phyloP scores from a whole-genome alignment of 2,888 invertebrate species.

The Meteorus colon region DNA sequence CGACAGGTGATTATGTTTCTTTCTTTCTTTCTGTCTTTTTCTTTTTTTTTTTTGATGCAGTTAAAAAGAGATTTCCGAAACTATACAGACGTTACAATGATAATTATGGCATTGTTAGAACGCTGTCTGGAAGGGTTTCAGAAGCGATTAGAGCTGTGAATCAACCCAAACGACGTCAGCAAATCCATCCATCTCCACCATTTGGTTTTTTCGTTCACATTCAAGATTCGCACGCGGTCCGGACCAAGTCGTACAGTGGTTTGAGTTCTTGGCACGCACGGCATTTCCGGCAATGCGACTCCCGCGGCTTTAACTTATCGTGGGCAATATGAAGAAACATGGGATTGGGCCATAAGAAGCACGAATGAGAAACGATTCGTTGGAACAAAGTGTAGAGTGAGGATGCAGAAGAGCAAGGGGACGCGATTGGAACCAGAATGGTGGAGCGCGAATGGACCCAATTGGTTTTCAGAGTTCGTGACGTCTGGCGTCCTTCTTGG shows the following conservation, averaged over 20 bases:
- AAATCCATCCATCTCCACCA: constrained; percentile 44
- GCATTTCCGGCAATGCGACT: constrained; percentile 70
- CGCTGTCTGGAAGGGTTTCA: constrained; percentile 3
- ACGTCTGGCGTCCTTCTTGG: constrained; percentile 44
- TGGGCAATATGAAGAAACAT: constrained; percentile 26
- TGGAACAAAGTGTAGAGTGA: constrained; percentile 27
- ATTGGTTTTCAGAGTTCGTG: constrained; percentile 27
- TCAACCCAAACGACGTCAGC: constrained; percentile 7
- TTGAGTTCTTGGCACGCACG: constrained; percentile 65
- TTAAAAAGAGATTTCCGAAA: neutral
- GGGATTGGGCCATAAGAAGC: constrained; percentile 22
- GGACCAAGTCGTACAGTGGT: constrained; percentile 54
- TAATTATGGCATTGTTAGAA: neutral
- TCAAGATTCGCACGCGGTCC: constrained; percentile 54
- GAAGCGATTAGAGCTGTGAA: constrained; percentile 20
- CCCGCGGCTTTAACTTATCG: constrained; percentile 45
- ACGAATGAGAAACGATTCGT: constrained; percentile 32
- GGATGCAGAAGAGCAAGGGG: constrained; percentile 17
- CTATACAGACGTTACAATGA: neutral
- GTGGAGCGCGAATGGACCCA: neutral
- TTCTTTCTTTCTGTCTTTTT: too few species aligned
- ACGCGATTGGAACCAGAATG: constrained; percentile 23
- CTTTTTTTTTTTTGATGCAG: too few species aligned
- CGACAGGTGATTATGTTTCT: too few species aligned
- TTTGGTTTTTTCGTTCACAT: constrained; percentile 37